phyloP scores from a whole-genome alignment of 1,140 invertebrate species.

The Magallana angulata region DNA sequence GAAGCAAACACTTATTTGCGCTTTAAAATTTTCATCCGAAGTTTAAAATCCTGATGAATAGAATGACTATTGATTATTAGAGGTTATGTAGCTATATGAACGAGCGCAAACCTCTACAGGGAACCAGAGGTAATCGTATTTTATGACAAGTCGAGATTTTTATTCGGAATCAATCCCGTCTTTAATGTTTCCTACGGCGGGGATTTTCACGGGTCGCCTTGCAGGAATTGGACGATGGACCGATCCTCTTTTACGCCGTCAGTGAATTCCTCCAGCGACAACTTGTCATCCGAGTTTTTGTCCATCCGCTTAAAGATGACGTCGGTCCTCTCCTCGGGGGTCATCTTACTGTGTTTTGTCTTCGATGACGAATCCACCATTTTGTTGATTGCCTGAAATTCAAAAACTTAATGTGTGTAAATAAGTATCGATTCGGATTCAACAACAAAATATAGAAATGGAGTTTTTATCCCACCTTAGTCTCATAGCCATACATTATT shows the following conservation, averaged over 20 bases:
- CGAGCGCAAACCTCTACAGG: too few relatives aligned
- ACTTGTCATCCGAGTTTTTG: conserved; percentile 21
- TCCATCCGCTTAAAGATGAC: conserved; percentile 8
- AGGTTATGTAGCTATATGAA: too few relatives aligned
- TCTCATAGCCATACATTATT: background rate
- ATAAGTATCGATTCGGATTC: background rate
- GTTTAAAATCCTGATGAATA: too few relatives aligned
- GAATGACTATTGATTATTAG: too few relatives aligned
- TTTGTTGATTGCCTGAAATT: conserved; percentile 24
- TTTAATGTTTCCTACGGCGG: too few relatives aligned
- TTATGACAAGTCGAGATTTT: too few relatives aligned
- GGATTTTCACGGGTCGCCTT: background rate
- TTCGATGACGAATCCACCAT: background rate
- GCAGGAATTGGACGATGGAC: background rate
- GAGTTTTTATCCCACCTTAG: background rate
- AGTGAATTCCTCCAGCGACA: background rate
- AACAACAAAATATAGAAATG: background rate
- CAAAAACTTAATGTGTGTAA: background rate
- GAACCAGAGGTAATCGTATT: too few relatives aligned
- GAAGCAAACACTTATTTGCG: too few relatives aligned
- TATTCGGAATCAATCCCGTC: too few relatives aligned
- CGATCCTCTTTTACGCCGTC: background rate
- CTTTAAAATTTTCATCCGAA: too few relatives aligned
- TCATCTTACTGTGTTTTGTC: background rate
- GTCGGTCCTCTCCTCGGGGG: background rate